phyloP scores from a whole-genome alignment of 2,797 vertebrate species.

The Smutsia temminckii region DNA sequence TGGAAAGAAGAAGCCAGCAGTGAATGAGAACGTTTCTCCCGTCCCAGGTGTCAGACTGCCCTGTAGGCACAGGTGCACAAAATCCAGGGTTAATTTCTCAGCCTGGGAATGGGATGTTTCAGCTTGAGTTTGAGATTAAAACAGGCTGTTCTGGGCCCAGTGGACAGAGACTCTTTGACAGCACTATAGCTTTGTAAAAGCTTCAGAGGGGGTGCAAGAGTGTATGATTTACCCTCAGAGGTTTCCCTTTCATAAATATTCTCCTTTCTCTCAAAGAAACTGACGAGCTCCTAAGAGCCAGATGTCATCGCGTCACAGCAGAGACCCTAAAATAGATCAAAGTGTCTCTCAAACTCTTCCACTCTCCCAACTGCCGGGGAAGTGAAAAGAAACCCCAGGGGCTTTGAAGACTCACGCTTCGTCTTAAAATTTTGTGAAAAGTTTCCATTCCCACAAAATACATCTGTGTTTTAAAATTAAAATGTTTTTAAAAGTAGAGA shows the following conservation, averaged over 20 bases:
- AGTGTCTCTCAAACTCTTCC: conserved; percentile 34
- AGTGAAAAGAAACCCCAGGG: neutral
- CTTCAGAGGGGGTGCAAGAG: conserved; percentile 47
- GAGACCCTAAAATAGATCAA: conserved; percentile 65
- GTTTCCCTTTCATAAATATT: conserved; percentile 25
- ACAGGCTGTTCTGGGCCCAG: neutral
- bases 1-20: neutral
- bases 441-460: conserved; percentile 33
- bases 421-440: neutral
- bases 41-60: neutral
- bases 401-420: conserved; percentile 42
- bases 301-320: neutral
- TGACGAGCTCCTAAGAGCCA: neutral
- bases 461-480: conserved; percentile 36
- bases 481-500: neutral
- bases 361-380: neutral
- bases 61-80: neutral
- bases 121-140: neutral
- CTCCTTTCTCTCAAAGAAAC: neutral
- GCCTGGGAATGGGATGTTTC: neutral
- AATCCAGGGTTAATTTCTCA: neutral
- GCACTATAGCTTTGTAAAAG: neutral
- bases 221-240: neutral
- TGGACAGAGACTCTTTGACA: neutral
- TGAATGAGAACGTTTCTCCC: neutral